Evolutionary conservation across 2,888 invertebrate species (phyloP).

Genomic region (Imbricaverruca yamaguchii): DNA sequence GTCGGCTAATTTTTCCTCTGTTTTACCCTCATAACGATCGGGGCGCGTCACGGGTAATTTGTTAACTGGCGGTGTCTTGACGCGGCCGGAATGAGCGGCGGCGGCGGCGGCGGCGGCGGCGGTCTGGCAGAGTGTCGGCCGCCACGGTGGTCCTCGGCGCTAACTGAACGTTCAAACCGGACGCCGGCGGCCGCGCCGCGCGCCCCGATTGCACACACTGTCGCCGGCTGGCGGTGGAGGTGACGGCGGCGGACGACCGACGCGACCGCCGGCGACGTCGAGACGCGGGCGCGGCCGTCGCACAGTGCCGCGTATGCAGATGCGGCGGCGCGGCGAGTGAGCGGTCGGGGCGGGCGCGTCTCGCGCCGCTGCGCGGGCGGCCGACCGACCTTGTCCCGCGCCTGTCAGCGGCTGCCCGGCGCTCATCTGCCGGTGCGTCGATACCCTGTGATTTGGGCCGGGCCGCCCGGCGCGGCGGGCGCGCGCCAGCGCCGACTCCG

Average conservation of each 20-base stretch:
- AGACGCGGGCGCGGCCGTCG: background rate
- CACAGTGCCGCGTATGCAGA: background rate
- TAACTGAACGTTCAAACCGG: background rate
- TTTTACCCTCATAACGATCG: background rate
- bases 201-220: no score
- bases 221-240: no score
- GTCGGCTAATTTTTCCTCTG: background rate
- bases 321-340: background rate
- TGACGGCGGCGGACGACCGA: background rate
- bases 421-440: background rate
- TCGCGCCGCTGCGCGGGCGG: background rate
- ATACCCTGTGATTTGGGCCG: conserved; percentile 2
- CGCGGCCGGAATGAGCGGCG: background rate
- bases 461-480: background rate
- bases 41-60: background rate
- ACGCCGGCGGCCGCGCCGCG: background rate
- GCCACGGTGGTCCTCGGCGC: background rate
- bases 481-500: background rate
- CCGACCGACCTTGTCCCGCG: background rate
- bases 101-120: background rate
- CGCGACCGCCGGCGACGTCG: background rate
- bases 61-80: background rate
- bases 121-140: background rate
- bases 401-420: background rate
- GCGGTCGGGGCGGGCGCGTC: background rate